Evolutionary conservation across 1,140 invertebrate species (phyloP), one percentile per base, ranked within the genome.

Genomic region (Drosophila persimilis): DNA sequence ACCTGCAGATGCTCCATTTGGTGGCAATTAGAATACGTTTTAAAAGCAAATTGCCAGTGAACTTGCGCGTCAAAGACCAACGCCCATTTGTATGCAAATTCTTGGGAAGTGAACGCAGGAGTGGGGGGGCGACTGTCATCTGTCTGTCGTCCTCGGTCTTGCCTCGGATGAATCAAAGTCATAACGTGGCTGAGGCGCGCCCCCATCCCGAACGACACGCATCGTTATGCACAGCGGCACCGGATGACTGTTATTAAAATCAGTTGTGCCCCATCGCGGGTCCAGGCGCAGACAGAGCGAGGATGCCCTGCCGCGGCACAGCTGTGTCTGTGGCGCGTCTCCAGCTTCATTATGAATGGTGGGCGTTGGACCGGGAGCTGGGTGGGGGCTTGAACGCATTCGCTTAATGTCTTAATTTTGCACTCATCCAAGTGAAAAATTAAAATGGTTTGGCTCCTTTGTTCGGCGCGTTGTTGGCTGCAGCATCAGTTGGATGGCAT

Each of bases 391-490:
- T 44, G 50, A 66, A 69, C 79, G 80, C 84, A 78, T 89, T 89
- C 84, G 71, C 73, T 90, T 90, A 90, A 90, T 90, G 86, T 88
- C 86, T 90, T 90, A 90, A 90, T 90, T 90, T 76, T 62, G 88
- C 81, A 90, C 78, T 90, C 88, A 90, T 79, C 83, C 86, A 83
- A 90, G 86, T 90, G 86, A 90, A 90, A 90, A 90, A 90, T 90
- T 90, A 83, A 90, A 90, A 90, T 90, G 78, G 65, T 64, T 78
- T 62, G 52, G 61, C 67, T 62, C 50, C 58, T 65, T 77, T 73
- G 58, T 65, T 57, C 63, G 57, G 52, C 48, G 56, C 52, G 51
- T 45, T 35, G 41, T 56, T 48, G 50, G 52, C 46, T 43, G 31
- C 22, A 69, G 63, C 76, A 26, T 29, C 22, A n/a, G 20, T 20